Evolutionary conservation across 2,113 vertebrate genomes (phyloP).

Genomic region (Tragulus kanchil): DNA sequence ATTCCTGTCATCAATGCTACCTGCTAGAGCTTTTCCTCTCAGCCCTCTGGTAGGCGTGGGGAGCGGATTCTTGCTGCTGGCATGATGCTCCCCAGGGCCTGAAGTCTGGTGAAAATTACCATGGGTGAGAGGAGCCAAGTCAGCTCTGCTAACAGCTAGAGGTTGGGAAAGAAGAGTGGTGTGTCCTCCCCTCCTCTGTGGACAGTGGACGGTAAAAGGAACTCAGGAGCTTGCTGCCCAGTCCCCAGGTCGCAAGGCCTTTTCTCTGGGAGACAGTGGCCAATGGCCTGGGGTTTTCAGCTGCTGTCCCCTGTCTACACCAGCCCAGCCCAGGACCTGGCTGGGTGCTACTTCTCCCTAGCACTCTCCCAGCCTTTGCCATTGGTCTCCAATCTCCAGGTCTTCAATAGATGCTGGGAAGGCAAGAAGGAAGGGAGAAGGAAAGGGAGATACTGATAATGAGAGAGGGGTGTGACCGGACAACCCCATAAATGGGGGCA

Average conservation of each 20-base stretch:
- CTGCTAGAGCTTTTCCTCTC: not conserved
- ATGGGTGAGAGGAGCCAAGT: conserved; percentile 25
- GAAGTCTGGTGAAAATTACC: conserved; percentile 53
- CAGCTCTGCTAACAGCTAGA: not conserved
- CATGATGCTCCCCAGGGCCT: not conserved
- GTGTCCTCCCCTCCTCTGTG: not conserved
- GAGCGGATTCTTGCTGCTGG: conserved; percentile 33
- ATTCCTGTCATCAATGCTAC: not conserved
- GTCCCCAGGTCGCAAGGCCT: not conserved
- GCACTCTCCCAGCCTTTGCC: conserved; percentile 10
- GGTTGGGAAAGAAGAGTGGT: not conserved
- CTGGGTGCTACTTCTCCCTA: not conserved
- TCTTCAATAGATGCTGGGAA: conserved; percentile 35
- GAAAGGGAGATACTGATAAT: not conserved
- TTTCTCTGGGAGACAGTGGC: conserved; percentile 1
- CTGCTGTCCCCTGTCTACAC: not conserved
- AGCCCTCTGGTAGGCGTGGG: not conserved
- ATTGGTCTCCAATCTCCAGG: not conserved
- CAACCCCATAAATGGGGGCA: not conserved
- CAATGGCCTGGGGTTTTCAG: not conserved
- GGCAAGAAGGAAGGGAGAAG: not conserved
- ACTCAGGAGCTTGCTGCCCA: not conserved
- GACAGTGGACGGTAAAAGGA: not conserved
- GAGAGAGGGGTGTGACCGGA: not conserved
- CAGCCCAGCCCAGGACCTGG: not conserved